phyloP scores from a whole-genome alignment of 2,797 vertebrate species.

The Acrossocheilus fasciatus region DNA sequence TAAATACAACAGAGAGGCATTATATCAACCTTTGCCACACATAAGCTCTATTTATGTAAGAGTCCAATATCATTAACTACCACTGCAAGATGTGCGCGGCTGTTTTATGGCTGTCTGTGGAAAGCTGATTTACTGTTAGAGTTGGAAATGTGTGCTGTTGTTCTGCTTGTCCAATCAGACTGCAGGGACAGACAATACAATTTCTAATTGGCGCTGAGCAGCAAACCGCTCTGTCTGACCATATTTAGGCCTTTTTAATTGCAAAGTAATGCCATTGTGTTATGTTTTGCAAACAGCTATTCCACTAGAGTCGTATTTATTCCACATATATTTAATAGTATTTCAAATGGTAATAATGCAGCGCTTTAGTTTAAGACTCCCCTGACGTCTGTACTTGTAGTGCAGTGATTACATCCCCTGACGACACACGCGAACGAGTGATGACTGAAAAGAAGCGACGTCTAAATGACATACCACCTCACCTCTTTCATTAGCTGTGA shows the following conservation, averaged over 20 bases:
- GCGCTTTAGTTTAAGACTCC: slow-evolving; percentile 69
- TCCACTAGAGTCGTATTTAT: slow-evolving; percentile 70
- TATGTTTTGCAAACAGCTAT: slow-evolving; percentile 19
- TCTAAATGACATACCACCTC: slow-evolving; percentile 72
- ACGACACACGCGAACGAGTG: slow-evolving; percentile 41
- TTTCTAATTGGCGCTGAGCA: slow-evolving; percentile 65
- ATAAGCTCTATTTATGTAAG: slow-evolving; percentile 59
- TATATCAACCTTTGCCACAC: not conserved
- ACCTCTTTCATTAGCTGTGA: slow-evolving; percentile 76
- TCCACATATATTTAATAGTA: slow-evolving; percentile 54
- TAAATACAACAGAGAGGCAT: not conserved
- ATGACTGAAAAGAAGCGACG: slow-evolving; percentile 75
- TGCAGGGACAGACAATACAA: slow-evolving; percentile 69
- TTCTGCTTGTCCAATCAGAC: slow-evolving; percentile 76
- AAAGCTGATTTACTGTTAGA: slow-evolving; percentile 68
- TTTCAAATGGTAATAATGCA: slow-evolving; percentile 41
- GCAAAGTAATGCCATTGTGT: not conserved
- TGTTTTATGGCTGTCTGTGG: slow-evolving; percentile 64
- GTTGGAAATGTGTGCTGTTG: slow-evolving; percentile 65
- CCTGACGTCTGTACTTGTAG: slow-evolving; percentile 39
- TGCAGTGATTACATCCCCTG: slow-evolving; percentile 11
- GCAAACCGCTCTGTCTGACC: not conserved
- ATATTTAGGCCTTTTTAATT: slow-evolving; percentile 2
- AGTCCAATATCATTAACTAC: slow-evolving; percentile 80
- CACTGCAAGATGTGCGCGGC: slow-evolving; percentile 66